Evolutionary conservation across 2,888 invertebrate genomes (phyloP), one percentile per base, ranked within the genome.

Genomic region (Rhimphoctona megacephalus): DNA sequence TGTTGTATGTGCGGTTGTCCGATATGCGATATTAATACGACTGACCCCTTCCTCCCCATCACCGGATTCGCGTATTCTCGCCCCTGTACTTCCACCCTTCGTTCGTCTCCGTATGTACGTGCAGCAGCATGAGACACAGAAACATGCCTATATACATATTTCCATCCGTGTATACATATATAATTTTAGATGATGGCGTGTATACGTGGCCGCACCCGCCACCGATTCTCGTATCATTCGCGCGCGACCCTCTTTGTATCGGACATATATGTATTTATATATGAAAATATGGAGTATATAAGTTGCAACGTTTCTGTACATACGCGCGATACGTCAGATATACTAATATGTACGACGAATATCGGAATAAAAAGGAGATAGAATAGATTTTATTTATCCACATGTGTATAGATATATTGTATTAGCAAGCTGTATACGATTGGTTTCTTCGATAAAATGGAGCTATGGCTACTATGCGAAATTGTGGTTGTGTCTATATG

Each of bases 21-120:
- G 93, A 93, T 93, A 93, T 90, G 93, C 92, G 93, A 93, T 93
- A 93, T 93, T 93, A 93, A 93, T 93, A 93, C 91, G 92, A 92
- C 92, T 91, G 91, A 92, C 92, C 93, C 90, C 49, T 73, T 90
- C 90, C 90, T 46, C 78, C 91, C 91, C 89, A 89, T 88, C 90
- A 89, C 89, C 78, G 54, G 73, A 22, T n/a, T 39, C 52, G 49
- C 76, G 76, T 79, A 66, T 74, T 77, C 77, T 86, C 81, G 61
- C 83, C 85, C 85, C 86, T 81, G 79, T 72, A 67, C 57, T 74
- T 76, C 39, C 85, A 82, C 78, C 82, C 85, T 70, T 64, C 76
- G 82, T 49, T 39, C 69, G 52, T 70, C 25, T 17, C 25, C 17
- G 30, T 33, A 33, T 14, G 1, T 5, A 57, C 25, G 33, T 22